Base-by-base conservation (phyloP, 1,140 invertebrate genomes). In the Thereuonema tuberculata region DNA sequence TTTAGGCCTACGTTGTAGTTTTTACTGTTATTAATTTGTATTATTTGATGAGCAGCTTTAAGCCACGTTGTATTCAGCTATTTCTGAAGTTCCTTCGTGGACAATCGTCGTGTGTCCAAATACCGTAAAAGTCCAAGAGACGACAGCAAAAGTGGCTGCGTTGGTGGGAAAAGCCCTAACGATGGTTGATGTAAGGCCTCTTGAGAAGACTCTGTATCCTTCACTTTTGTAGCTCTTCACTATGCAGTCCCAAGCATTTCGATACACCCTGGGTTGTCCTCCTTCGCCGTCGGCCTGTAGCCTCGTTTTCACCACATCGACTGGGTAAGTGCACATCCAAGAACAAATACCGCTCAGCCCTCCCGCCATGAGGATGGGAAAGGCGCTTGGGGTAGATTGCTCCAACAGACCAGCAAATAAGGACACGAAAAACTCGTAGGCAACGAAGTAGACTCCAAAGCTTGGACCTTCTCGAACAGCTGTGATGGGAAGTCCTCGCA, bases 151-250 rank as follows among this genome's bases (percentile, higher is more conserved):
- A 29, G 87, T 92, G 1, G 86, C 87, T 0, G 89, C 92, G 68
- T 95, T 96, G n/a, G 85, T 86, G 0, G 92, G 89, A 73, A 95
- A 94, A 0, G 92, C 89, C 15, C 92, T 78, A 29, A 93, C 70
- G 17, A 89, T 70, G 0, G 89, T 86, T 0, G 89, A 86, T 14
- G 77, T 80, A 0, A 93, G 67, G 0, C 89, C 89, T 14, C 83
- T 74, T 23, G 79, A 77, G 59, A 93, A 76, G 60, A 82, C 84
- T 0, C 65, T 62, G 59, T 79, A 76, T 0, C 89, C 89, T 67
- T 92, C 88, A 0, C 71, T 67, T 25, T 70, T 71, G 26, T 86
- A 73, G 27, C 86, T 87, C 65, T 84, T 78, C 17, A 73, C 70
- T 1, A 84, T 73, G 69, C 90, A 93, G 67, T 92, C 83, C 46